Conservation (phyloP, 1,140 invertebrate genomes). For the Agrilus planipennis region DNA sequence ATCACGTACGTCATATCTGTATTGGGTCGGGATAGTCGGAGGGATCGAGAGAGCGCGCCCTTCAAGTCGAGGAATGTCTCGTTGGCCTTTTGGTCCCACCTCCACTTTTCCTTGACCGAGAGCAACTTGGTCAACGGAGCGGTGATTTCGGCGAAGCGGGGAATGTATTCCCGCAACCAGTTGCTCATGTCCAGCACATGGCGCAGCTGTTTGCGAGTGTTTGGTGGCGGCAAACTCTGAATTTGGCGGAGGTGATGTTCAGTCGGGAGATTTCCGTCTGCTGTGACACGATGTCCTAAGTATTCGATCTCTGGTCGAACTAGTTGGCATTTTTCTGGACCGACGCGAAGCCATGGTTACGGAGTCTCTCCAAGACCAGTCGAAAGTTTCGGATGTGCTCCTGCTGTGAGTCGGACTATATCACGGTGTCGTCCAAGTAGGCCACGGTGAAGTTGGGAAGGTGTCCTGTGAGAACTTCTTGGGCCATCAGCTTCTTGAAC, state of each 20-base stretch:
- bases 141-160: neutral
- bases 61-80: too few species aligned
- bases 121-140: conserved; percentile 1
- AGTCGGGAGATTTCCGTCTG: neutral
- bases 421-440: conserved; percentile 12
- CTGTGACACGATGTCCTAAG: conserved; percentile 1
- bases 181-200: conserved; percentile 1
- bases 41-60: too few species aligned
- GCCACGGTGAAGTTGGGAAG: conserved; percentile 9
- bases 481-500: conserved; percentile 20
- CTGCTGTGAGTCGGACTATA: neutral
- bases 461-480: conserved; percentile 11
- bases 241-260: neutral
- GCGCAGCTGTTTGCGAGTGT: neutral
- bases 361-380: conserved; percentile 1
- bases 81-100: too few species aligned
- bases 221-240: neutral
- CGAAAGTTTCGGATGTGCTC: conserved; percentile 9
- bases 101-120: too few species aligned
- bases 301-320: neutral
- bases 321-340: conserved; percentile 11
- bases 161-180: conserved; percentile 5
- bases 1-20: too few species aligned
- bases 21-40: too few species aligned
- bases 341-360: conserved; percentile 1